Evolutionary conservation across 1,140 invertebrate species (phyloP).

Genomic region (Philopotamus ludificatus): DNA sequence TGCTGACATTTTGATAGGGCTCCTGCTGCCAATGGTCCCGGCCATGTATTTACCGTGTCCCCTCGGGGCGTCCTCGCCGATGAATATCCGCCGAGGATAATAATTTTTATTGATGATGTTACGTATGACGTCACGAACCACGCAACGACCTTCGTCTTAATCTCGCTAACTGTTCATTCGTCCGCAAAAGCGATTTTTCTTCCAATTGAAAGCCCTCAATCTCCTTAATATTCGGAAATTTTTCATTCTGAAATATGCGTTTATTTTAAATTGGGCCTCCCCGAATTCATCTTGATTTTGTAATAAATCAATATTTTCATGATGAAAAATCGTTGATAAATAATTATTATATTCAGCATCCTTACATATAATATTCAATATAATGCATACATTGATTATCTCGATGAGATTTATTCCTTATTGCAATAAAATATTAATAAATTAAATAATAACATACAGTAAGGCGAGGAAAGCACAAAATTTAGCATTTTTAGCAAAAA

Average conservation of each 20-base stretch:
- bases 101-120: conserved; percentile 6
- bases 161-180: no score
- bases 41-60: conserved; percentile 6
- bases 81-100: not conserved
- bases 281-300: not conserved
- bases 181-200: no score
- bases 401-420: no score
- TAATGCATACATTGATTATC: no score
- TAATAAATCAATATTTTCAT: not conserved
- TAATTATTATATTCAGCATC: no score
- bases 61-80: not conserved
- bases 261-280: not conserved
- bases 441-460: no score
- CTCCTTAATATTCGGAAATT: not conserved
- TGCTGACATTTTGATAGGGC: conserved; percentile 19
- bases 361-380: no score
- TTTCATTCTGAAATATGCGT: not conserved
- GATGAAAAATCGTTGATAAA: not conserved
- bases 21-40: conserved; percentile 11
- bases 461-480: no score
- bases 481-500: no score
- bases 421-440: no score
- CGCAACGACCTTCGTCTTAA: not conserved
- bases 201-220: not conserved
- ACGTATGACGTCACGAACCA: not conserved